These are phyloP conservation scores for Gopherus flavomarginatus DNA, from an alignment of 2,113 vertebrate species.

Conservation along the genomic window DNA sequence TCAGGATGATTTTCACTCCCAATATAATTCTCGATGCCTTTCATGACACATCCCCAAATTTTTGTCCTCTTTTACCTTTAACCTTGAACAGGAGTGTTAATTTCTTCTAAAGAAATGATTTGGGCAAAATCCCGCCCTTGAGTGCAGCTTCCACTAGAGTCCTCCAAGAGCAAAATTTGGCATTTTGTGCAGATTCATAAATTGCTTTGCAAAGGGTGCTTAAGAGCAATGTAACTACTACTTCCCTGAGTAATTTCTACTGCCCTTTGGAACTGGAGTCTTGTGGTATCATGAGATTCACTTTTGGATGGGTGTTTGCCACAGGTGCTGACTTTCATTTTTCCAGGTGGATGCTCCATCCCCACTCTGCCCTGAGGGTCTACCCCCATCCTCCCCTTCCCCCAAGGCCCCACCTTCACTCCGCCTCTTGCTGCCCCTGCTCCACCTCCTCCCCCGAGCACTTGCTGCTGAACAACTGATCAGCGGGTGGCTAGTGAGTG, in stretches of 20 bases:
- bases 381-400: too few relatives aligned
- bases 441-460: too few relatives aligned
- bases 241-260: neutral
- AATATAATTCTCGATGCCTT: neutral
- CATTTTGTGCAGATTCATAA: accelerated
- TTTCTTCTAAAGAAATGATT: neutral
- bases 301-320: neutral
- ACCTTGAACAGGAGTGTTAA: neutral
- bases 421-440: too few relatives aligned
- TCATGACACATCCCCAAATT: neutral
- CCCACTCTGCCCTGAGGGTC: too few relatives aligned
- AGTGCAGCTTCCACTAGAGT: accelerated
- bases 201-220: neutral
- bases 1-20: neutral
- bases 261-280: neutral
- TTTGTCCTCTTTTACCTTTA: neutral
- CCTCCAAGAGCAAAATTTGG: neutral
- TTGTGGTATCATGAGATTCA: neutral
- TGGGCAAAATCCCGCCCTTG: neutral
- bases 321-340: too few relatives aligned
- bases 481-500: too few relatives aligned
- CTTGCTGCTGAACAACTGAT: too few relatives aligned
- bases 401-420: too few relatives aligned
- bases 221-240: accelerated
- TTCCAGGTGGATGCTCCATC: too few relatives aligned